phyloP scores from a whole-genome alignment of 2,888 invertebrate genomes.

The Philopedon plagiatum region DNA sequence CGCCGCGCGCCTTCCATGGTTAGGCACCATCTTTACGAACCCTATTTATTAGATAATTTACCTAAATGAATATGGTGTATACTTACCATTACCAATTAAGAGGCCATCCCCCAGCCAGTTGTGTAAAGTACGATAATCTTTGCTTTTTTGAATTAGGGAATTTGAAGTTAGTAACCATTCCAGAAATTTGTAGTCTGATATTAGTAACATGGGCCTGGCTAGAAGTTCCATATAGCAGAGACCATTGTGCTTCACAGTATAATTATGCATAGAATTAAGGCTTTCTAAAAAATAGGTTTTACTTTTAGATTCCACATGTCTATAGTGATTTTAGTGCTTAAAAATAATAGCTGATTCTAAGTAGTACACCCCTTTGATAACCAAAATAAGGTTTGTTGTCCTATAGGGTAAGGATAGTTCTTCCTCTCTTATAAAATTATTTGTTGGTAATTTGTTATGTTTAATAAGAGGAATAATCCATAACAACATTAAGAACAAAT shows the following conservation, averaged over 20 bases:
- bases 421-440: too few species aligned
- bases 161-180: slow-evolving; percentile 63
- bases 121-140: slow-evolving; percentile 53
- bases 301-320: too few species aligned
- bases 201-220: slow-evolving; percentile 41
- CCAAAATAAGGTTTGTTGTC: too few species aligned
- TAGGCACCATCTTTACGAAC: neutral
- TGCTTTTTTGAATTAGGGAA: slow-evolving; percentile 55
- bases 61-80: too few species aligned
- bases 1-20: neutral
- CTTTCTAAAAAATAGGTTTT: slow-evolving; percentile 50
- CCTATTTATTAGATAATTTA: too few species aligned
- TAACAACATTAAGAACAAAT: too few species aligned
- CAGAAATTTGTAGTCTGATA: slow-evolving; percentile 74
- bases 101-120: slow-evolving; percentile 58
- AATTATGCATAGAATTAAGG: slow-evolving; percentile 33
- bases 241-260: slow-evolving; percentile 38
- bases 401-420: too few species aligned
- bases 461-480: too few species aligned
- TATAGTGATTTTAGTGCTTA: too few species aligned
- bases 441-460: too few species aligned
- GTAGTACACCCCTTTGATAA: too few species aligned
- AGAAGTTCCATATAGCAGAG: slow-evolving; percentile 42
- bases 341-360: too few species aligned
- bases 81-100: slow-evolving; percentile 51